These are phyloP conservation scores for Spilarctia lutea DNA, from an alignment of 2,888 invertebrate species.

Conservation along the genomic window DNA sequence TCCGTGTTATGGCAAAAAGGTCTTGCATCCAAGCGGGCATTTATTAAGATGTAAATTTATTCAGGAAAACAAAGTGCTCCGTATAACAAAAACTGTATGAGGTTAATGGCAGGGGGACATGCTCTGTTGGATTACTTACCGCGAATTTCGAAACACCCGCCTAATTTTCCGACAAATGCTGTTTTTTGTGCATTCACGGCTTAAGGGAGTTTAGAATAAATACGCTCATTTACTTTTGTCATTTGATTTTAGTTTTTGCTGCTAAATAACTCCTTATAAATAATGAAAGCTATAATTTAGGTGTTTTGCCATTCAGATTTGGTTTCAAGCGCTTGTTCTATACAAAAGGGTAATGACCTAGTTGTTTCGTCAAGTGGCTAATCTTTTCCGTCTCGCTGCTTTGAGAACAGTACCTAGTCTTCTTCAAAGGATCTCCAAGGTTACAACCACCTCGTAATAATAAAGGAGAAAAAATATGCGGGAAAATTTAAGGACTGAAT, in stretches of 20 bases:
- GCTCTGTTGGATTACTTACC: slow-evolving; percentile 68
- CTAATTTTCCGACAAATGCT: slow-evolving; percentile 65
- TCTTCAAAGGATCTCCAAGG: background rate
- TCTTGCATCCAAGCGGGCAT: slow-evolving; percentile 64
- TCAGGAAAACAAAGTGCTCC: slow-evolving; percentile 73
- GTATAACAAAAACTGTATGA: slow-evolving; percentile 74
- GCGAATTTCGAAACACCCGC: slow-evolving; percentile 63
- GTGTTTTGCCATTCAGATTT: slow-evolving; percentile 4
- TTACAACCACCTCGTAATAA: background rate
- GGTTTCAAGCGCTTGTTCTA: background rate
- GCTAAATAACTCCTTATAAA: slow-evolving; percentile 8
- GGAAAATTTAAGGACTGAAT: background rate
- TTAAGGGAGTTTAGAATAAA: slow-evolving; percentile 45
- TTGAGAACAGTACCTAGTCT: background rate
- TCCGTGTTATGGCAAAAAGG: slow-evolving; percentile 69
- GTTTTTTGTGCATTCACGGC: slow-evolving; percentile 63
- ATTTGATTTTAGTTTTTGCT: slow-evolving; percentile 51
- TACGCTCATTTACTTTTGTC: slow-evolving; percentile 44
- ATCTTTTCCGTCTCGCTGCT: slow-evolving; percentile 15
- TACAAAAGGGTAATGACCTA: slow-evolving; percentile 4
- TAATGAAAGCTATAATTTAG: slow-evolving; percentile 1
- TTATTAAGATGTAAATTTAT: slow-evolving; percentile 84
- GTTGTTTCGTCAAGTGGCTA: slow-evolving; percentile 10
- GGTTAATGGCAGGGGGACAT: slow-evolving; percentile 70
- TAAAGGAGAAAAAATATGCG: background rate